phyloP scores from a whole-genome alignment of 2,797 vertebrate genomes.

The Hippocampus kuda region DNA sequence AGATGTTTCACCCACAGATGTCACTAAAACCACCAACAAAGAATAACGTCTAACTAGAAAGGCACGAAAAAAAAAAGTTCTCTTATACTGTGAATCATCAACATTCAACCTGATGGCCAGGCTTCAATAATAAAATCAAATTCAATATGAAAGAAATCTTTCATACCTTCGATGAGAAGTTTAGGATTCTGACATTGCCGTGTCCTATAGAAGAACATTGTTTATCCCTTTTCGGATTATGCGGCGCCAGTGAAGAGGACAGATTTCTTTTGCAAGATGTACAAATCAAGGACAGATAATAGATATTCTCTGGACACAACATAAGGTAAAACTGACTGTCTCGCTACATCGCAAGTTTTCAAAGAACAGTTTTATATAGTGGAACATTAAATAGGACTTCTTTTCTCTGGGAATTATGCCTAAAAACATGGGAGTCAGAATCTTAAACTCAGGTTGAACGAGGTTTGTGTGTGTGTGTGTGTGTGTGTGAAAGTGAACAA shows the following conservation, averaged over 20 bases:
- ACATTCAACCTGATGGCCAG: background rate
- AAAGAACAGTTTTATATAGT: too few species aligned
- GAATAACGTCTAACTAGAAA: background rate
- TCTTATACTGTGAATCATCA: background rate
- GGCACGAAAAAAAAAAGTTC: background rate
- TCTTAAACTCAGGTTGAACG: too few species aligned
- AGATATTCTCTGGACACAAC: background rate
- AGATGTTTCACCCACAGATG: background rate
- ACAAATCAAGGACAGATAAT: background rate
- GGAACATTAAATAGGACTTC: too few species aligned
- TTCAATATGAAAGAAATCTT: background rate
- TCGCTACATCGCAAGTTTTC: too few species aligned
- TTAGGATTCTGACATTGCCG: background rate
- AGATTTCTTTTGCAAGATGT: background rate
- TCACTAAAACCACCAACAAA: background rate
- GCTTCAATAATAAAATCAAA: background rate
- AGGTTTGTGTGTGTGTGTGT: too few species aligned
- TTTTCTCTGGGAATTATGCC: too few species aligned
- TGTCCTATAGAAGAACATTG: background rate
- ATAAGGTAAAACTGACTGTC: background rate
- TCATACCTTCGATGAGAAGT: background rate
- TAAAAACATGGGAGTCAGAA: too few species aligned
- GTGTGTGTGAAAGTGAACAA: too few species aligned
- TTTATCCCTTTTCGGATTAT: background rate
- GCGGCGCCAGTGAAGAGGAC: background rate